Evolutionary conservation across 2,888 invertebrate genomes (phyloP).

Genomic region (Theristus sp.): DNA sequence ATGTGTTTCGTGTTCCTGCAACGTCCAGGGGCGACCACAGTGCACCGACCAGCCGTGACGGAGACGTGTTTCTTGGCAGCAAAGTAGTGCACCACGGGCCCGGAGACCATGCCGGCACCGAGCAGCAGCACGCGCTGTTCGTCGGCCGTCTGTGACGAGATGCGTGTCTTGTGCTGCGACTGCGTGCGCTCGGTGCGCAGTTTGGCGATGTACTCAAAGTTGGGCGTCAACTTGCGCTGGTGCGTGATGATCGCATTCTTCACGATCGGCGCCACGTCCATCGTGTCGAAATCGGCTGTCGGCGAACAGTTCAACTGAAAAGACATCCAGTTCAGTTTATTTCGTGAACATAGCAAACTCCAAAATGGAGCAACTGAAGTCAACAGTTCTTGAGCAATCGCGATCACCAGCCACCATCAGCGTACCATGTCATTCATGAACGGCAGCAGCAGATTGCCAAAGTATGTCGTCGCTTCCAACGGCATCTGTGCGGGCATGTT

Average conservation of each 20-base stretch:
- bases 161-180: constrained; percentile 45
- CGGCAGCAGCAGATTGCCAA: constrained; percentile 76
- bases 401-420: background rate
- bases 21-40: too few relatives aligned
- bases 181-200: constrained; percentile 41
- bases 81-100: constrained; percentile 82
- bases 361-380: background rate
- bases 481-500: constrained; percentile 99
- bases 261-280: constrained; percentile 41
- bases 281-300: constrained; percentile 31
- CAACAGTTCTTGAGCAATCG: background rate
- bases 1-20: too few relatives aligned
- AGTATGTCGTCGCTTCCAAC: constrained; percentile 86
- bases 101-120: constrained; percentile 84
- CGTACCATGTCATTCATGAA: constrained; percentile 61
- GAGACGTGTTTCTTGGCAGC: constrained; percentile 55
- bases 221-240: constrained; percentile 73
- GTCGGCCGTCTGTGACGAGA: constrained; percentile 48
- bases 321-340: background rate
- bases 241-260: constrained; percentile 73
- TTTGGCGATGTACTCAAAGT: constrained; percentile 83
- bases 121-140: constrained; percentile 54
- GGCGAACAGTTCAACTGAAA: constrained; percentile 40
- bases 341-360: background rate
- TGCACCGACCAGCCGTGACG: constrained; percentile 54